A percentile compares a stretch with the other conserved stretches of the same genome.
Conservation (phyloP, 2,888 invertebrate genomes). For the Machimus atricapillus region DNA sequence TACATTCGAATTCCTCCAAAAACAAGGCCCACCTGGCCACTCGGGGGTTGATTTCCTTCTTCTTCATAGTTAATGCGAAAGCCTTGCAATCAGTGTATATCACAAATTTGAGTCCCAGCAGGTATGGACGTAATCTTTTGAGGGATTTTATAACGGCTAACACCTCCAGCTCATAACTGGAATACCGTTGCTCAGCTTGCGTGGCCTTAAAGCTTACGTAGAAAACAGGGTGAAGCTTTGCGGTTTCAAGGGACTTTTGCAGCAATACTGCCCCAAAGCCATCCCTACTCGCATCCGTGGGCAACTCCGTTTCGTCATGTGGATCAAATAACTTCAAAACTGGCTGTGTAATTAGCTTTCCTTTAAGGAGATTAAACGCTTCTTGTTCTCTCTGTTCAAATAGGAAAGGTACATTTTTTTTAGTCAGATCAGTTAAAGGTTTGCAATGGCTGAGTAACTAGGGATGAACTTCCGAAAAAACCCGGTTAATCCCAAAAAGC, state of each 20-base stretch:
- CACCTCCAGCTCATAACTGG: slow-evolving; percentile 55
- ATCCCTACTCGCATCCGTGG: slow-evolving; percentile 51
- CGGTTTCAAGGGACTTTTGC: slow-evolving; percentile 41
- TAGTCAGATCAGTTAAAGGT: slow-evolving; percentile 20
- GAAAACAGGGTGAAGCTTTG: slow-evolving; percentile 39
- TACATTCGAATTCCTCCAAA: slow-evolving; percentile 46
- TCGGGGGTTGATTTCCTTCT: slow-evolving; percentile 48
- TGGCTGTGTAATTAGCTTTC: slow-evolving; percentile 33
- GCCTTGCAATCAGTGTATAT: slow-evolving; percentile 54
- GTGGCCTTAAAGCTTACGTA: neutral
- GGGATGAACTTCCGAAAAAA: neutral
- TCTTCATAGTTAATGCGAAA: slow-evolving; percentile 52
- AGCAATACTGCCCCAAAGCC: slow-evolving; percentile 51
- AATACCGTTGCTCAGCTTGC: neutral
- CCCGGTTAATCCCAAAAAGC: neutral
- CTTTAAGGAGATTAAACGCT: neutral
- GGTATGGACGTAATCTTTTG: slow-evolving; percentile 53
- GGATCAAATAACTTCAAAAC: slow-evolving; percentile 52
- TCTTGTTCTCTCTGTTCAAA: neutral
- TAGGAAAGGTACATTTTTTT: neutral
- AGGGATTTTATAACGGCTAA: slow-evolving; percentile 53
- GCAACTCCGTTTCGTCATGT: slow-evolving; percentile 50
- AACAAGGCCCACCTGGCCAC: slow-evolving; percentile 50
- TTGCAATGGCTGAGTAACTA: slow-evolving; percentile 8
- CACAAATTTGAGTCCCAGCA: slow-evolving; percentile 52